Evolutionary conservation across 1,140 invertebrate species (phyloP), one percentile per base, ranked within the genome.

Genomic region (Reticulitermes speratus): DNA sequence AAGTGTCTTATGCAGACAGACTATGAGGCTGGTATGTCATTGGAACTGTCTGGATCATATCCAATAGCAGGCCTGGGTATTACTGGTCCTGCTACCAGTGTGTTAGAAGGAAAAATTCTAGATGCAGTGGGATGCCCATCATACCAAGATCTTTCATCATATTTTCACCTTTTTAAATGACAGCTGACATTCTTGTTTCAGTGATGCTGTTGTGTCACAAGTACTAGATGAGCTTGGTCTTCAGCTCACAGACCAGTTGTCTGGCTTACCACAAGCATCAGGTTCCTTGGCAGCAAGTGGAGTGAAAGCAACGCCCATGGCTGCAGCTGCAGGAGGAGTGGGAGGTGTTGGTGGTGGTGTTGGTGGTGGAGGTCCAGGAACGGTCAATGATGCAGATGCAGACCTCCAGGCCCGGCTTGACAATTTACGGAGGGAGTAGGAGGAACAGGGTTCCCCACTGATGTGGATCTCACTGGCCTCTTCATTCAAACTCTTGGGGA

Each of bases 211-310:
- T 88, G 97, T 98, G 14, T 94, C 95, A 14, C 97, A 99, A 94
- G 98, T 99, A 44, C 91, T 99, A 87, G 99, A 99, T 91, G 99
- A 99, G 92, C 91, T 99, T 87, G 99, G 99, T 84, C 93, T 99
- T 84, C 97, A 99, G 91, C 92, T 99, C 88, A 96, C 94, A 81
- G 97, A 98, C 91, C 95, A 97, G 90, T 91, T 99, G 59, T 96
- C 96, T 21, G 96, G 96, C 30, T 91, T 99, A 85, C 97, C 98
- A n/a, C 94, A 95, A 90, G 94, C 95, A 59, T 92, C 92, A 65
- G 94, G 93, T 87, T 92, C 93, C 69, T 90, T 96, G 44, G 93
- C 94, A 44, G 91, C 93, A 23, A 87, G 92, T 38, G 88, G 88
- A 44, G 87, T 83, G 87, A 94, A 93, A 87, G 91, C 93, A 65